Percentiles rank a stretch among this genome's conserved stretches.
Evolutionary conservation across 2,113 vertebrate species (phyloP).

Genomic region (Odontesthes bonariensis): DNA sequence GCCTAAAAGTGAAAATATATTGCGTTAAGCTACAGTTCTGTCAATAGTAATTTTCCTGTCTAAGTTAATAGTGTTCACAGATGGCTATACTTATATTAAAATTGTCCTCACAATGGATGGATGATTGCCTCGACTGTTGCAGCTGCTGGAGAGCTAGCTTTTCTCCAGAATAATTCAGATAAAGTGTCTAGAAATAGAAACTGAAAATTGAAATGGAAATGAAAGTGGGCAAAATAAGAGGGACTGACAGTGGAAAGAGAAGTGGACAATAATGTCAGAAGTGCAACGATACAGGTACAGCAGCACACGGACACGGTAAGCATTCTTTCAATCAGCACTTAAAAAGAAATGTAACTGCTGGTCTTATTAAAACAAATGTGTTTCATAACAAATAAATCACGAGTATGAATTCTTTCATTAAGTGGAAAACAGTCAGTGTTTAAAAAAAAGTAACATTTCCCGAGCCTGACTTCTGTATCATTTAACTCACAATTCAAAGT

Average conservation of each 20-base stretch:
- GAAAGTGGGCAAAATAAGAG: constrained; percentile 76
- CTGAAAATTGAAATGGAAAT: constrained; percentile 93
- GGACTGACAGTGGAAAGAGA: constrained; percentile 58
- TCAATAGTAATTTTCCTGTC: constrained; percentile 58
- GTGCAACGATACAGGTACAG: constrained; percentile 36
- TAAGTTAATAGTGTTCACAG: constrained; percentile 63
- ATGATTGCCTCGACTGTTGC: constrained; percentile 82
- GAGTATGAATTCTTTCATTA: background rate
- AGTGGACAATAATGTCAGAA: constrained; percentile 34
- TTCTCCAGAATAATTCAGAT: constrained; percentile 87
- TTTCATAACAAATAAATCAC: constrained; percentile 11
- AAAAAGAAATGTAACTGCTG: constrained; percentile 7
- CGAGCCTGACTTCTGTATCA: no score
- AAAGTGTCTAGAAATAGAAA: constrained; percentile 87
- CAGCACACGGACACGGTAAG: constrained; percentile 27
- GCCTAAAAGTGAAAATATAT: constrained; percentile 24
- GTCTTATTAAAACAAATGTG: constrained; percentile 1
- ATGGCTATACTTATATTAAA: constrained; percentile 73
- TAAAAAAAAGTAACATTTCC: background rate
- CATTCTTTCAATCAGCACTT: constrained; percentile 33
- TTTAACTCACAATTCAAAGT: background rate
- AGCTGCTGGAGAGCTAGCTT: constrained; percentile 80
- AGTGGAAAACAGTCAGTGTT: constrained; percentile 4
- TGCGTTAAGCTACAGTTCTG: background rate
- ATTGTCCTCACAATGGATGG: constrained; percentile 65